A percentile compares a stretch with the other conserved stretches of the same genome.
These are phyloP conservation scores for Tachuris rubrigastra DNA, from an alignment of 2,113 vertebrate genomes.

Conservation along the genomic window DNA sequence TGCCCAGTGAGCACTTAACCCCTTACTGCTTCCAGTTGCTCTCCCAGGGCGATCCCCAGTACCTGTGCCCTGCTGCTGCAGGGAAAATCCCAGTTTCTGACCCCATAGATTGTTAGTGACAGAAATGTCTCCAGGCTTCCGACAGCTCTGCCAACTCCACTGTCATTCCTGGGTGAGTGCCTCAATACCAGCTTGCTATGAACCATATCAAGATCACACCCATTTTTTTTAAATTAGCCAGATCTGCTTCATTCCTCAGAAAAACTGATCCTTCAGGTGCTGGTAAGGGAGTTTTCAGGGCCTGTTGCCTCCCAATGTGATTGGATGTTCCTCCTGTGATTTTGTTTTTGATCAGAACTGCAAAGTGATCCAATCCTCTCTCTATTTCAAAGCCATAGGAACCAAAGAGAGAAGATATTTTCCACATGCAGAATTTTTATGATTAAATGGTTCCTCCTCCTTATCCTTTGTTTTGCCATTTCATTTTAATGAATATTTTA, in stretches of 20 bases:
- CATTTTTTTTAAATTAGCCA: background rate
- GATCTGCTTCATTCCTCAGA: background rate
- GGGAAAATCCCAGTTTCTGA: background rate
- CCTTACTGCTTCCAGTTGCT: background rate
- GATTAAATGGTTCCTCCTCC: background rate
- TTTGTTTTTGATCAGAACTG: background rate
- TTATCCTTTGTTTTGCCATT: background rate
- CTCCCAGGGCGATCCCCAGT: background rate
- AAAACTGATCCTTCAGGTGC: background rate
- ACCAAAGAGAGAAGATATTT: background rate
- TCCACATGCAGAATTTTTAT: background rate
- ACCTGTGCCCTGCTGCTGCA: background rate
- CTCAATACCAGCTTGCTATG: background rate
- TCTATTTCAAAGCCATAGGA: background rate
- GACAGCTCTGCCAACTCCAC: background rate
- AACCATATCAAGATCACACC: background rate
- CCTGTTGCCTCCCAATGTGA: background rate
- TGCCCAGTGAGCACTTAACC: background rate
- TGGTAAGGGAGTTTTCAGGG: background rate
- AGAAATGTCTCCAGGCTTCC: background rate
- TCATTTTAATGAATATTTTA: slow-evolving; percentile 45
- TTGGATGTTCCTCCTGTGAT: background rate
- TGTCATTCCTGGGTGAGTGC: background rate
- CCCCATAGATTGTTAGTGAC: background rate
- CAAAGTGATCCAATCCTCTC: background rate